Evolutionary conservation across 2,113 vertebrate genomes (phyloP), one percentile per base, ranked within the genome.

Genomic region (Lipotes vexillifer): DNA sequence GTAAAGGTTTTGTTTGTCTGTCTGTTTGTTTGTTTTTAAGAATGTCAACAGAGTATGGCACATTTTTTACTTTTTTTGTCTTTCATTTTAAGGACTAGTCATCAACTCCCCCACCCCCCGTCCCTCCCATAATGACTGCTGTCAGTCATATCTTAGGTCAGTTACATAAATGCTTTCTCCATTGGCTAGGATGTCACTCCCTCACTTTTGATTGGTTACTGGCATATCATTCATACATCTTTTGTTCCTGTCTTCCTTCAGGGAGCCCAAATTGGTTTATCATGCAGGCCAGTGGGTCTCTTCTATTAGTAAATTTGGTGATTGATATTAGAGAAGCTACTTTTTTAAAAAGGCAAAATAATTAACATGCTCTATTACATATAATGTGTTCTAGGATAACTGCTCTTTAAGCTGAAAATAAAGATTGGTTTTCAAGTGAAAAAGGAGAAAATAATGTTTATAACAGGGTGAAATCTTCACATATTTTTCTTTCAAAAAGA

Each of bases 361-460:
- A 69, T 83, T 36, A 61, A 33, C 23, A 46, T 7, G 6, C 10
- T 83, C 3, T 89, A 52, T 82, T 74, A 57, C 18, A 36, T 2
- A 78, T 74, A 20, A 12, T 52, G 29, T 59, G 14, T 75, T 78
- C 61, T 92, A 92, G 63, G 21, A 81, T 52, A 72, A 81, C 12
- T 84, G 15, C 31, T 93, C 41, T 89, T 65, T 41, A 65, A 89
- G 33, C 27, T 78, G 23, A 89, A 96, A 94, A 52, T 82, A 77
- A 59, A 91, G 29, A 57, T 31, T 78, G 87, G 20, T 94, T 93
- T 97, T 92, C 83, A 86, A 94, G 9, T 90, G 33, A 95, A 29
- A 82, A 95, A 63, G 38, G 27, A 90, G 13, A 81, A 88, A 96
- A 72, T 52, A 65, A 71, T 86, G 14, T n/a, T 78, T 59, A 68